Evolutionary conservation across 2,888 invertebrate species (phyloP), one percentile per base, ranked within the genome.

Genomic region (Macaria liturata): DNA sequence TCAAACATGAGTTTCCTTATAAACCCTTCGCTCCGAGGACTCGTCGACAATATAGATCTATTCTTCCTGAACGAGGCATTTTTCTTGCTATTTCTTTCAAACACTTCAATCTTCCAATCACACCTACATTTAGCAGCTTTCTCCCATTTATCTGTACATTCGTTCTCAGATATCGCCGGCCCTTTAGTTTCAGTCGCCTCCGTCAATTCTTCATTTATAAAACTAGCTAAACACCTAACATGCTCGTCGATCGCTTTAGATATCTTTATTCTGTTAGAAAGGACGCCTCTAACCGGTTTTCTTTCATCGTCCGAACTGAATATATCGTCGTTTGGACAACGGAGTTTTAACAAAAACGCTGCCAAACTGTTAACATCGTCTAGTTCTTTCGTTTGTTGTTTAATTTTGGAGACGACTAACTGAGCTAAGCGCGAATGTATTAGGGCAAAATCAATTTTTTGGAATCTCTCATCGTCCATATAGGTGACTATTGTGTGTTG

Each of bases 401-500:
- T 91, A 30, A 95, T 74, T 77, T 94, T 94, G 67, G 91, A 93
- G 3, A 93, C 93, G 0, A 95, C 93, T 30, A 95, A 78, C 65
- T 93, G 92, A 0, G 95, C 95, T 54, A 95, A 83, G 46, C 95
- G 86, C 0, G 94, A 93, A 75, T 96, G 96, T 43, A 94, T 93
- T 59, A 94, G 81, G 8, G 93, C 91, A 71, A 95, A 95, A 75
- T 95, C 91, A 0, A 95, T 94, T 9, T 91, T 88, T 4, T 91
- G 80, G 76, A 95, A 95, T 62, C 95, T 83, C 31, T 89, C 85
- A 75, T 96, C 95, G 63, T 94, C 94, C 92, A 94, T 94, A 75
- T 95, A 96, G 43, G 95, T 94, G 53, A 87, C 92, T 46, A 95
- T 94, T 3, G 95, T 92, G 64, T 94, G 93, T 75, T 95, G 95